Base-by-base conservation (phyloP, 2,797 vertebrate species). In the Podarcis siculus region DNA sequence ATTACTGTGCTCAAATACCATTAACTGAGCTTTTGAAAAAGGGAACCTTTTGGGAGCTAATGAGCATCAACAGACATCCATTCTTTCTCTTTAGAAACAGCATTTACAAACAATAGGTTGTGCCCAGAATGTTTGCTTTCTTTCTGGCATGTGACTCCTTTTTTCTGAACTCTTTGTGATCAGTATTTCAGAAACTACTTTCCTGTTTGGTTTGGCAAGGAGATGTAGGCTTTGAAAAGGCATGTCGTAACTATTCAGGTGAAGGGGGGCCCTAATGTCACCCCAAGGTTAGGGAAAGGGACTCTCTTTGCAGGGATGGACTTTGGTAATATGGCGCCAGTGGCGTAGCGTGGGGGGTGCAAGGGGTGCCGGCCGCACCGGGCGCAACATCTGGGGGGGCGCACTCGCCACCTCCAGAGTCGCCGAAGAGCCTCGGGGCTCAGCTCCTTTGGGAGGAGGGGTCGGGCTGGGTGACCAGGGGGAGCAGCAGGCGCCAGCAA, bases 211-310 rank as follows among this genome's bases (percentile, higher is more conserved):
- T 37, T 86, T 86, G 80, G 75, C 82, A 85, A 84, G 58, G 21
- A 85, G 77, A 3, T 77, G 39, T 87, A n/a, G 82, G 27, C 71
- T 86, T 32, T 86, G 30, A 87, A 79, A 90, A 83, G n/a, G 2
- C 92, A 87, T 12, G 1, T 66, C 37, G 69, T 49, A 66, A 71
- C 86, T 0, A 3, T 91, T 89, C 83, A 83, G 42, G 81, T 87
- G 87, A 92, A 82, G 67, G 21, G 67, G 77, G 21, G 61, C 19
- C 61, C 49, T 55, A 55, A 55, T 55, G 49, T 55, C 49, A 55
- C 49, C 49, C 12, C 19, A 1, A 61, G 58, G 17, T 21, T 61
- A 61, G 58, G 58, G 2, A 61, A 61, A 61, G 58, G 58, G 58
- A 61, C 17, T 64, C 61, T 64, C 61, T 64, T 23, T 15, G 49